Evolutionary conservation across 2,113 vertebrate species (phyloP), one percentile per base, ranked within the genome.

Genomic region (Rallus limicola): DNA sequence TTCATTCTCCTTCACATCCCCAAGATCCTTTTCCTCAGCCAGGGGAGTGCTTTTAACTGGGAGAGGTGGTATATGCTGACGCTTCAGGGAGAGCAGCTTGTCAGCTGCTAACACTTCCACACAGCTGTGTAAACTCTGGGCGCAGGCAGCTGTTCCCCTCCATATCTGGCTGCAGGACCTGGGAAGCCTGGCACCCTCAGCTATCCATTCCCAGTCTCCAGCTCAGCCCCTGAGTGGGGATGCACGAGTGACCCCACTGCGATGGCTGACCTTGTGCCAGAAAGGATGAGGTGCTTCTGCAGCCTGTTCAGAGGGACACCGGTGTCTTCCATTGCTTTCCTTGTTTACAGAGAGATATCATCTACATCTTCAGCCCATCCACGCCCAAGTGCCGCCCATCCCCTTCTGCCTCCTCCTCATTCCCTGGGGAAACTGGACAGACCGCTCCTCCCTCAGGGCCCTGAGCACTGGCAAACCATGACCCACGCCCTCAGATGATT

Each of bases 91-190:
- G 74, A 87, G 29, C 3, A 40, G 44, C 92, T 90, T 92, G 88
- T 96, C 96, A 97, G 96, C 96, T 96, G 95, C 78, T 89, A 95
- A 95, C 2, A 14, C 93, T 94, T 94, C 88, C 70, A 78, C 92
- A 65, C 93, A 96, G 96, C 92, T 96, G 95, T 93, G 96, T 95
- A 94, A 96, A 96, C 94, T 93, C 78, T 0, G 88, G 92, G 91
- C 8, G 1, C 4, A 0, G 91, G 95, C 96, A 97, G 94, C 96
- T 97, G 96, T 96, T 97, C 95, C 86, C 77, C 86, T 91, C 55
- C 88, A 86, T 89, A 89, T 86, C 89, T 71, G 91, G 29, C 81
- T 38, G 38, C 5, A 0, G 94, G 90, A 92, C 75, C 82, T 58
- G 90, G 82, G 88, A 96, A 82, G 88, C 90, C 79, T 78, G 83